A percentile compares a stretch with the other conserved stretches of the same genome.
phyloP scores from a whole-genome alignment of 2,888 invertebrate genomes.

The Chloromyia formosa region DNA sequence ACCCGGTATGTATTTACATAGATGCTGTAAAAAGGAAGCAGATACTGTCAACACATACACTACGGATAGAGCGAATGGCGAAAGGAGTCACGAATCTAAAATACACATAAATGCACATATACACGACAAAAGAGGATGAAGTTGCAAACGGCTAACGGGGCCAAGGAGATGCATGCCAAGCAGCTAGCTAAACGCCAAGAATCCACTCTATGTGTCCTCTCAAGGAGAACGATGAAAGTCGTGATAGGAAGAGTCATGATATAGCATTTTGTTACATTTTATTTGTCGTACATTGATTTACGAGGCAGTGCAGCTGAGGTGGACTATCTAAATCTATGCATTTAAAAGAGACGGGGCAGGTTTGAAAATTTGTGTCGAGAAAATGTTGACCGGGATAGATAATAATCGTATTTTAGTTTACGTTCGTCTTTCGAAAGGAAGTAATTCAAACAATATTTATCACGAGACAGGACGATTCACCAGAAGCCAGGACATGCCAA shows the following conservation, averaged over 20 bases:
- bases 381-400: too few species aligned
- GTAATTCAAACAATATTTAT: too few species aligned
- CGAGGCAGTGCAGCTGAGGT: too few species aligned
- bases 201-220: not conserved
- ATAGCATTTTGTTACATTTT: conserved; percentile 1
- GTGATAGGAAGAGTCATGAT: not conserved
- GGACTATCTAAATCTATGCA: too few species aligned
- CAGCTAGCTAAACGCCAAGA: not conserved
- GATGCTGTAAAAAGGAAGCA: not conserved
- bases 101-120: too few species aligned
- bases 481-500: too few species aligned
- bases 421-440: too few species aligned
- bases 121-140: too few species aligned
- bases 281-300: not conserved
- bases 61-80: not conserved
- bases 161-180: not conserved
- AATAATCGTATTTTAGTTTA: too few species aligned
- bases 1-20: not conserved
- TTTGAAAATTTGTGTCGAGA: too few species aligned
- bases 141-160: not conserved
- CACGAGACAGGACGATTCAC: too few species aligned
- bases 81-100: not conserved
- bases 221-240: not conserved
- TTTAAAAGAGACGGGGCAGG: too few species aligned
- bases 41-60: not conserved